Evolutionary conservation across 2,113 vertebrate genomes (phyloP), one percentile per base, ranked within the genome.

Genomic region (Apus apus): DNA sequence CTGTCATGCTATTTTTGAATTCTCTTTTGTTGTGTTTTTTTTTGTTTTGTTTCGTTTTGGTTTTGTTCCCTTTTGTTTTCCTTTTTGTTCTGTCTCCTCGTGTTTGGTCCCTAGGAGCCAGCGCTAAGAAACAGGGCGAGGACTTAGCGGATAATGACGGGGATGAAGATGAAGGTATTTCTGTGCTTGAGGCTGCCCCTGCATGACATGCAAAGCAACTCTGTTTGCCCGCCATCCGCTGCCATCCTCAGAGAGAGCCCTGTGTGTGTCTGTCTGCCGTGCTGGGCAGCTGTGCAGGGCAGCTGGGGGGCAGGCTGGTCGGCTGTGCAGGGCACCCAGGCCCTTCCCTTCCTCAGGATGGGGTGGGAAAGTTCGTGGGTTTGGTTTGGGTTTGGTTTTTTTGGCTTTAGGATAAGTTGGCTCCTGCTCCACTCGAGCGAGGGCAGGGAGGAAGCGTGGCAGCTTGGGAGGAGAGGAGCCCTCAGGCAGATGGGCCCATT

Each of bases 91-190:
- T 97, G 96, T 99, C 98, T 98, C 98, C 98, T 97, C 98, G 96
- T 98, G 98, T 98, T 99, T 98, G 98, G 98, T 98, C 98, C 98
- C 98, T 98, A 99, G 99, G 99, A 98, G 97, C 98, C 98, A 99
- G 99, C 98, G 98, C 99, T 98, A 99, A 99, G 99, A 99, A 99
- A 99, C 99, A 99, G 98, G 99, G 98, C 94, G 99, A 99, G 98
- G 99, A 99, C 98, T 99, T 99, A 98, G 99, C 99, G 96, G 99
- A 99, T 99, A 99, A 99, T 98, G 99, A 99, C 98, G 99, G 99
- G 98, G 99, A 99, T 98, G 99, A 99, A 99, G 99, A 99, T 60
- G 99, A 99, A 99, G 99, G 99, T 99, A 99, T 99, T 99, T 99
- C 95, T 98, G 99, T 99, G 98, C 98, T 98, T 98, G 97, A 98